phyloP scores from a whole-genome alignment of 2,888 invertebrate genomes.

The Synergus gifuensis region DNA sequence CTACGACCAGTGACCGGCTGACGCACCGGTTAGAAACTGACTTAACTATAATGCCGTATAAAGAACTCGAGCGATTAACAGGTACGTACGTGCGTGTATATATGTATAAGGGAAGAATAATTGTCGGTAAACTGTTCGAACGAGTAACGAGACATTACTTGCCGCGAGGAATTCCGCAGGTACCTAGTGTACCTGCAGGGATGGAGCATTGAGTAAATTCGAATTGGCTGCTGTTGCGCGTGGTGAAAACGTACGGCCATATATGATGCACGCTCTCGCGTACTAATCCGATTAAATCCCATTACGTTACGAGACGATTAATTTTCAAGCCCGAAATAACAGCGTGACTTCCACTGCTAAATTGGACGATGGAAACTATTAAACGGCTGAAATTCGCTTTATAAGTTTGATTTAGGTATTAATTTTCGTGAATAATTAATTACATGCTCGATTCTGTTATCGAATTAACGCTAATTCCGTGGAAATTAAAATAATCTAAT shows the following conservation, averaged over 20 bases:
- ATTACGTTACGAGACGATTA: slow-evolving; percentile 64
- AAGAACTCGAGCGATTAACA: slow-evolving; percentile 67
- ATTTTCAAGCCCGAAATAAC: slow-evolving; percentile 62
- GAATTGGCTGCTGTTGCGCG: slow-evolving; percentile 52
- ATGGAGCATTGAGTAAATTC: slow-evolving; percentile 63
- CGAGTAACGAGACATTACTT: slow-evolving; percentile 66
- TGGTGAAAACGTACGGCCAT: slow-evolving; percentile 51
- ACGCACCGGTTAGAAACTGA: slow-evolving; percentile 53
- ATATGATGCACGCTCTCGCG: slow-evolving; percentile 60
- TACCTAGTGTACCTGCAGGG: slow-evolving; percentile 48
- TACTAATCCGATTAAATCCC: slow-evolving; percentile 67
- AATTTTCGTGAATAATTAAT: slow-evolving; percentile 23
- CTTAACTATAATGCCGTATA: slow-evolving; percentile 62
- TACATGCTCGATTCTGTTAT: slow-evolving; percentile 14
- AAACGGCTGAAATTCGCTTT: slow-evolving; percentile 33
- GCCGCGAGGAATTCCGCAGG: slow-evolving; percentile 57
- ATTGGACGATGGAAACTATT: slow-evolving; percentile 30
- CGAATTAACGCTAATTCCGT: slow-evolving; percentile 21
- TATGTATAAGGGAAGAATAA: slow-evolving; percentile 59
- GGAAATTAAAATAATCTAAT: not conserved
- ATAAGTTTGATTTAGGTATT: slow-evolving; percentile 30
- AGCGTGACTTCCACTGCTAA: slow-evolving; percentile 41
- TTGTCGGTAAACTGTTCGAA: slow-evolving; percentile 66
- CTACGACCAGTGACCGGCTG: slow-evolving; percentile 58
- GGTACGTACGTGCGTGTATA: slow-evolving; percentile 43